phyloP scores from a whole-genome alignment of 1,140 invertebrate species.

The Drosophila equinoxialis region DNA sequence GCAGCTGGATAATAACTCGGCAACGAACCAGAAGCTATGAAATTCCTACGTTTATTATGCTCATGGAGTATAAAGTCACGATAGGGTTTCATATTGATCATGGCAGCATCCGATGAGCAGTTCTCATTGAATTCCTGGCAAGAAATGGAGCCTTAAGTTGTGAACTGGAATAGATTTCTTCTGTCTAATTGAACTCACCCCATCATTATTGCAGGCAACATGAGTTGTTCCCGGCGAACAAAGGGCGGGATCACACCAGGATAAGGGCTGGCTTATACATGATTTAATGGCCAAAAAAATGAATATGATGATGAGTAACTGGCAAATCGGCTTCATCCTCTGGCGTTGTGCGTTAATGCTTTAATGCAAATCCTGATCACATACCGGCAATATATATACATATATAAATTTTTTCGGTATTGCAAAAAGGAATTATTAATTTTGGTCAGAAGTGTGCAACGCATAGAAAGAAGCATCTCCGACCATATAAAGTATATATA shows the following conservation, averaged over 20 bases:
- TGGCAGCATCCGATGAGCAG: constrained; percentile 65
- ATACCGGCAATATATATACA: constrained; percentile 68
- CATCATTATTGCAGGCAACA: constrained; percentile 73
- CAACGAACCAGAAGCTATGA: constrained; percentile 65
- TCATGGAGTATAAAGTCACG: constrained; percentile 62
- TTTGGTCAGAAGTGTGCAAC: too few relatives aligned
- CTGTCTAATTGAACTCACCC: constrained; percentile 45
- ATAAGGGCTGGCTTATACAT: constrained; percentile 22
- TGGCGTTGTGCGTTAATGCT: constrained; percentile 4
- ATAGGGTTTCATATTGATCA: constrained; percentile 60
- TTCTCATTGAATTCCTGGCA: constrained; percentile 59
- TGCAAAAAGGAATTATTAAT: too few relatives aligned
- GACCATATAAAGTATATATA: too few relatives aligned
- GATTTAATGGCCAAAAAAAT: neutral
- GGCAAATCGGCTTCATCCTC: neutral
- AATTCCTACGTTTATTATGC: constrained; percentile 72
- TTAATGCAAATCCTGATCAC: constrained; percentile 56
- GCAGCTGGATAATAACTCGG: constrained; percentile 76
- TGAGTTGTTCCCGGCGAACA: constrained; percentile 50
- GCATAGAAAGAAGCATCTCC: too few relatives aligned
- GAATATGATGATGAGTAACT: neutral
- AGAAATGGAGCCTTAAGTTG: too few relatives aligned
- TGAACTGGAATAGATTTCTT: neutral
- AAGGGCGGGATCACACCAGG: constrained; percentile 70
- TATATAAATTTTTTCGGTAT: constrained; percentile 48